These are phyloP conservation scores for Lasioglossum leucozonium DNA, from an alignment of 2,888 invertebrate species.

Conservation along the genomic window DNA sequence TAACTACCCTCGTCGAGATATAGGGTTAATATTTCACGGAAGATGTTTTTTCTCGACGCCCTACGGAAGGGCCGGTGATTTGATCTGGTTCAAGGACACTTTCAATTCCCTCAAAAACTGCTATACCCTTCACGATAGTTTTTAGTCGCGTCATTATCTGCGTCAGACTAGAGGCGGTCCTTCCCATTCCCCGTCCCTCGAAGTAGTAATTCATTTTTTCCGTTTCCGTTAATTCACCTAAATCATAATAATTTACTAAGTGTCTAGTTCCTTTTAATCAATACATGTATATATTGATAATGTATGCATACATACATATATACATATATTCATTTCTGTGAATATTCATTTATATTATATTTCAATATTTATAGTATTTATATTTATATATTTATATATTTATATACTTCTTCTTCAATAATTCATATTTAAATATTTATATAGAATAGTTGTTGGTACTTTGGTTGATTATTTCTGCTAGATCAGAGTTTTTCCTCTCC, in stretches of 20 bases:
- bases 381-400: conserved; percentile 63
- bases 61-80: not conserved
- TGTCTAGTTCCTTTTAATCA: conserved; percentile 77
- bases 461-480: conserved; percentile 89
- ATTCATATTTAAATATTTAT: conserved; percentile 72
- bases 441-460: conserved; percentile 88
- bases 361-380: conserved; percentile 78
- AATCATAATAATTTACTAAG: conserved; percentile 82
- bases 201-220: conserved; percentile 66
- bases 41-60: not conserved
- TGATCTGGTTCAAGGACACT: not conserved
- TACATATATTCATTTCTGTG: conserved; percentile 66
- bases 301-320: conserved; percentile 87
- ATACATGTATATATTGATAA: conserved; percentile 85
- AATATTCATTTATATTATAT: conserved; percentile 74
- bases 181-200: conserved; percentile 44
- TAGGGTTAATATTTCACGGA: not conserved
- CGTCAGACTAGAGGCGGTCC: conserved; percentile 64
- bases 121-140: conserved; percentile 76
- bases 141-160: conserved; percentile 53
- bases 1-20: not conserved
- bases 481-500: conserved; percentile 82
- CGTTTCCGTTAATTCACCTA: conserved; percentile 74
- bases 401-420: conserved; percentile 72
- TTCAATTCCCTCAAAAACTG: not conserved